These are phyloP conservation scores for Vesta saturnalis DNA, from an alignment of 2,888 invertebrate genomes.

Conservation along the genomic window DNA sequence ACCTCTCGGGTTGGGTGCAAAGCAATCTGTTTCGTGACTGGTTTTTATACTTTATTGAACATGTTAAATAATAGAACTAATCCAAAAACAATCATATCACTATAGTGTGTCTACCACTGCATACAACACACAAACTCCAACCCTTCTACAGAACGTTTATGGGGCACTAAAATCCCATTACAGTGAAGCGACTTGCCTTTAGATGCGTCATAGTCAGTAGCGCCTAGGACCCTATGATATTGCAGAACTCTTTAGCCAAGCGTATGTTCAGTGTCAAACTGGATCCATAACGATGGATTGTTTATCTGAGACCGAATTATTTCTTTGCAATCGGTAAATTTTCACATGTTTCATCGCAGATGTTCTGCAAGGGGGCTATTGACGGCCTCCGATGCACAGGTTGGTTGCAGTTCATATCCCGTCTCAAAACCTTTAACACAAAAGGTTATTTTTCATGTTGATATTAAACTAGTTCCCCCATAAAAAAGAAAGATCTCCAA, in stretches of 20 bases:
- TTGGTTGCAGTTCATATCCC: not conserved
- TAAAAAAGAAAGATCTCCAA: not conserved
- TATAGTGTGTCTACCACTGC: not conserved
- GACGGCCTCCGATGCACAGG: not conserved
- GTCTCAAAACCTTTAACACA: not conserved
- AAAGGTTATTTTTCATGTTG: not conserved
- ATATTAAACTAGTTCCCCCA: not conserved
- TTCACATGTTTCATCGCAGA: not conserved
- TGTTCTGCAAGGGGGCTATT: no score
- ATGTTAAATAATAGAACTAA: not conserved
- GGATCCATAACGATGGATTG: no score
- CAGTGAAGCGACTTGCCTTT: not conserved
- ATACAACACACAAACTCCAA: no score
- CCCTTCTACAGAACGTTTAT: not conserved
- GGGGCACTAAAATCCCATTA: not conserved
- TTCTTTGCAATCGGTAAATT: no score
- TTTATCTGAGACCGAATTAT: not conserved
- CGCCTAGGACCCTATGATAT: not conserved
- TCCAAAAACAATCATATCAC: not conserved
- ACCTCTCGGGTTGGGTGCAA: not conserved
- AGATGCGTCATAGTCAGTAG: not conserved
- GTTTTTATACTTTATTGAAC: not conserved
- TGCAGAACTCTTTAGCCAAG: not conserved
- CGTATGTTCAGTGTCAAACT: no score
- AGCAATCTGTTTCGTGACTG: not conserved